Base-by-base conservation (phyloP, 2,888 invertebrate genomes). In the Gymnosoma rotundatum region DNA sequence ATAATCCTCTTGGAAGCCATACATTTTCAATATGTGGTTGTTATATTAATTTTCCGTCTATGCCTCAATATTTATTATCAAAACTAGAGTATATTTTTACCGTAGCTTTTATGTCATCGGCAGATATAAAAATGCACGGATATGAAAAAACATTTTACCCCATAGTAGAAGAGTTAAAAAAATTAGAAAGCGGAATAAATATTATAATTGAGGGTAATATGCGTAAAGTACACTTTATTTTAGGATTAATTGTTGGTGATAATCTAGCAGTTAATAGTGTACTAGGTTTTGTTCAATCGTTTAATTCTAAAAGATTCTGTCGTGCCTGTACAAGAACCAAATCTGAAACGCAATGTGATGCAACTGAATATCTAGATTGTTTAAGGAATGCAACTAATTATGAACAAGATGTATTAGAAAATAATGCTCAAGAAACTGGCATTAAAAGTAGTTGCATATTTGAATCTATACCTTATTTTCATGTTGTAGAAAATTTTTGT, bases 201-300 rank as follows among this genome's bases (percentile, higher is more conserved):
- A 72, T 82, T 8, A 45, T 7, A 6, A 56, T 52, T 48, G 18
- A 83, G 16, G 12, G 16, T 14, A 45, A 10, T 16, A 16, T 14
- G 12, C 45, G 16, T 16, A 45, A 45, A 45, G 75, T 87, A 20
- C 83, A 87, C 75, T 88, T 88, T 63, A 48, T 86, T 60, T 63
- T 87, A 56, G 86, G 87, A 69, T 74, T 87, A 73, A 54, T 88
- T 56, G 63, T 87, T 38, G 87, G 87, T 5, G 87, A 88, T 66
- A 64, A 64, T 18, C 21, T 48, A 32, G 64, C 48, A 45, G 38
- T 87, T 0, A 86, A 87, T 79, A 80, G 83, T 70, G 63, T 83
- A 14, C 74, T 81, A 32, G 76, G 70, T 45, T 85, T 83, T 52
- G 76, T 85, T 32, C 67, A 86, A 60, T 86, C 87, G 14, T 88